Base-by-base conservation (phyloP, 2,113 vertebrate species). In the Mobula birostris region DNA sequence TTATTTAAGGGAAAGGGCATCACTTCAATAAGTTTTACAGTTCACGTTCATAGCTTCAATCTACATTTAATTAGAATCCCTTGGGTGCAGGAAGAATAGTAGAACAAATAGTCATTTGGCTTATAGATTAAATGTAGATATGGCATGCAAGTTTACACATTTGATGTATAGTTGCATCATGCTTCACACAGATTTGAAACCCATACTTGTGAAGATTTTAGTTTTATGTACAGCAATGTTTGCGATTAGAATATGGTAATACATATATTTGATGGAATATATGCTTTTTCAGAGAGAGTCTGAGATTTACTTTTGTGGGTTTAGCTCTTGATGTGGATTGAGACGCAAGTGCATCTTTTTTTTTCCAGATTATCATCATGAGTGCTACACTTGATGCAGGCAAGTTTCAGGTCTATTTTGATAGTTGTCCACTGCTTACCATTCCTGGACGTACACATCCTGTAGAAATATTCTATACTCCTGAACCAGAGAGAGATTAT, bases 391-490 rank as follows among this genome's bases (percentile, higher is more conserved):
- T 99, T 92, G 98, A 99, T 94, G 98, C 98, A n/a, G 98, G 99
- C 21, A 99, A 99, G 95, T 99, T 99, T 96, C 98, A 99, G 96
- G 97, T 99, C 95, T 99, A 99, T 96, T 99, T 99, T 94, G 98
- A 99, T 96, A 98, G 96, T 94, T 99, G 98, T 95, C 98, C 98
- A 14, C 97, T 99, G 94, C 96, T 99, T 77, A 99, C 98, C 93
- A 99, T 99, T 95, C 98, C 98, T 2, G 99, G 99, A 29, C 98
- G 98, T 94, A 99, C 98, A 1, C 98, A 99, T 96, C 98, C 98
- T 48, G 98, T 99, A 95, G 99, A 99, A 97, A 99, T 99, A 95
- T 99, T 99, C 96, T 99, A 99, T 96, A 99, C 98, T 56, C 98
- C 98, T 1, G 98, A 99, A 95, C 99, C 99, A 0, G 98, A 99